These are phyloP conservation scores for Catocala sponsa DNA, from an alignment of 2,888 invertebrate species.

Conservation along the genomic window DNA sequence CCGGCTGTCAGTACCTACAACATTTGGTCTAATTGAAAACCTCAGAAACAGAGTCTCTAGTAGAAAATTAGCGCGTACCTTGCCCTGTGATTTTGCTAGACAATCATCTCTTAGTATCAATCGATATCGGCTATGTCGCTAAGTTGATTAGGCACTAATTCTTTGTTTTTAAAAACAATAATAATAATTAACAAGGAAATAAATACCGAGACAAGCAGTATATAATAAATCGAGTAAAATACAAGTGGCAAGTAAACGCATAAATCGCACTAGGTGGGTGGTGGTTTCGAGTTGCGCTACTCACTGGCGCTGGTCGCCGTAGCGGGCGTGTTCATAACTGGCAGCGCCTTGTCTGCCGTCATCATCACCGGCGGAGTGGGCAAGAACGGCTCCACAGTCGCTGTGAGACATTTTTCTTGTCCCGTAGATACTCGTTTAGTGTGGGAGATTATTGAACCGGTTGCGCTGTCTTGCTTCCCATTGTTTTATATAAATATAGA, in stretches of 20 bases:
- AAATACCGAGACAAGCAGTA: too few relatives aligned
- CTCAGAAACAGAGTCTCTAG: too few relatives aligned
- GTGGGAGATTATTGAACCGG: constrained; percentile 20
- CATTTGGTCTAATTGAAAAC: too few relatives aligned
- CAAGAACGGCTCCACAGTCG: constrained; percentile 99
- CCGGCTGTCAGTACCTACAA: too few relatives aligned
- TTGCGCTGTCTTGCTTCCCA: constrained; percentile 1
- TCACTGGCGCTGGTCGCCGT: constrained; percentile 92
- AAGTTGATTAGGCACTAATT: too few relatives aligned
- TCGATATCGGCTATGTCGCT: too few relatives aligned
- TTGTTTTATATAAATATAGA: neutral
- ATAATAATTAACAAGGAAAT: too few relatives aligned
- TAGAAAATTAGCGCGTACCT: too few relatives aligned
- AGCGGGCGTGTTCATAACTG: constrained; percentile 91
- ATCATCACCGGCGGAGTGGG: constrained; percentile 97
- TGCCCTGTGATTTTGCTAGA: too few relatives aligned
- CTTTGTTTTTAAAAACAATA: too few relatives aligned
- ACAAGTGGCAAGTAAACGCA: constrained; percentile 37
- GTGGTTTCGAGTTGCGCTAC: constrained; percentile 92
- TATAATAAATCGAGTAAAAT: neutral
- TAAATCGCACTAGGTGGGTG: constrained; percentile 70
- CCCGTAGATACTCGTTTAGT: constrained; percentile 23
- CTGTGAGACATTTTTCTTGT: constrained; percentile 91
- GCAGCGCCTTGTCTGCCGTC: constrained; percentile 92
- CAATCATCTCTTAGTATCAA: too few relatives aligned